Base-by-base conservation (phyloP, 2,797 vertebrate species). In the Linurgus olivaceus region DNA sequence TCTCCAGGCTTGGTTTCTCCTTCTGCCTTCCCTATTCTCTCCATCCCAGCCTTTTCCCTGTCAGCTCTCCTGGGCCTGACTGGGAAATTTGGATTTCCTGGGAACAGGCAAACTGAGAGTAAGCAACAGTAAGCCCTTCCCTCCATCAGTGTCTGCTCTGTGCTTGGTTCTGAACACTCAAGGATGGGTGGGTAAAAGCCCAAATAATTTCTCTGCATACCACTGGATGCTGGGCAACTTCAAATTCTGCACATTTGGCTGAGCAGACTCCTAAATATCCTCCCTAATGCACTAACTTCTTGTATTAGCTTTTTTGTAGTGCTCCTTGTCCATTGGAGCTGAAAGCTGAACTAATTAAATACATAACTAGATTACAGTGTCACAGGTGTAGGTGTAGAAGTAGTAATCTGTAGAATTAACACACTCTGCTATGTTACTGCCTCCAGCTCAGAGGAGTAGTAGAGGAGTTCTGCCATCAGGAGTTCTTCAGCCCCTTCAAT, bases 321-420 rank as follows among this genome's bases (percentile, higher is more conserved):
- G 68, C 47, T 62, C 5, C 44, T 61, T 78, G 42, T 24, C 80
- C 65, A 24, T 16, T 88, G 91, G 61, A 57, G 45, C 87, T 88
- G 93, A 94, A 92, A 84, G 48, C 57, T 58, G 70, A 84, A 72
- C 50, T 93, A 74, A 86, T 77, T 67, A 61, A 90, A 72, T 84
- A 35, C 19, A 3, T 66, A 95, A 59, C 55, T 70, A 55, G 63
- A 31, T 81, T 81, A 37, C 54, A 73, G 1, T 86, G 62, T 66
- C 52, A 29, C 29, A 18, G 57, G 21, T 50, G n/a, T 70, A 77
- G 51, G n/a, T 75, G 33, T 63, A 55, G 50, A 80, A 90, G 57
- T 45, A 76, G 61, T 57, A 67, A 78, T 73, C 70, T 75, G 7
- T 78, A 78, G 80, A 54, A 76, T 79, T 80, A 85, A 75, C 23